Percentiles rank a stretch among this genome's conserved stretches.
These are phyloP conservation scores for Apis cerana DNA, from an alignment of 1,140 invertebrate species.

Conservation along the genomic window DNA sequence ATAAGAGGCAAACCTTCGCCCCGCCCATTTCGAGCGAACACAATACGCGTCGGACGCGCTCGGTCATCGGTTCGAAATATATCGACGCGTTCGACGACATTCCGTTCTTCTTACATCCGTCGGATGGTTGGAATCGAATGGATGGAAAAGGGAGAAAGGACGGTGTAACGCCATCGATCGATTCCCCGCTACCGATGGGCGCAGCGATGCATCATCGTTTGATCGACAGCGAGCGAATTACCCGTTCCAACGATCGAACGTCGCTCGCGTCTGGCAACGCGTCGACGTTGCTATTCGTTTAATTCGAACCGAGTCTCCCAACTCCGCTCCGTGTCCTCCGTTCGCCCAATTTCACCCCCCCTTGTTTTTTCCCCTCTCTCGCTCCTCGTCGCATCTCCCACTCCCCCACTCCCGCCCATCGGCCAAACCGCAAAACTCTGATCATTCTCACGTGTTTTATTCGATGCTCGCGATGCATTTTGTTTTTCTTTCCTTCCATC, in stretches of 20 bases:
- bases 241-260: constrained; percentile 56
- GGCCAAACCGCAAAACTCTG: constrained; percentile 18
- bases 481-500: too few species aligned
- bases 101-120: too few species aligned
- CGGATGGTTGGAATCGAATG: too few species aligned
- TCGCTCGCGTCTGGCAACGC: constrained; percentile 56
- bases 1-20: too few species aligned
- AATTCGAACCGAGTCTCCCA: constrained; percentile 48
- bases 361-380: background rate
- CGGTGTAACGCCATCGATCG: too few species aligned
- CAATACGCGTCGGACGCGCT: too few species aligned
- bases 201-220: constrained; percentile 60
- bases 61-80: too few species aligned
- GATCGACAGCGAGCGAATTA: constrained; percentile 62
- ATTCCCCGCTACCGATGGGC: background rate
- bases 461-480: background rate
- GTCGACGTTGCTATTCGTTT: constrained; percentile 41
- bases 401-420: background rate
- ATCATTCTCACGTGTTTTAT: constrained; percentile 9
- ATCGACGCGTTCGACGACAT: too few species aligned
- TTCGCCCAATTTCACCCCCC: background rate
- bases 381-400: background rate
- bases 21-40: too few species aligned
- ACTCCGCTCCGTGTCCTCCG: background rate
- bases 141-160: background rate